Evolutionary conservation across 2,888 invertebrate genomes (phyloP), one percentile per base, ranked within the genome.

Genomic region (Netelia melanura): DNA sequence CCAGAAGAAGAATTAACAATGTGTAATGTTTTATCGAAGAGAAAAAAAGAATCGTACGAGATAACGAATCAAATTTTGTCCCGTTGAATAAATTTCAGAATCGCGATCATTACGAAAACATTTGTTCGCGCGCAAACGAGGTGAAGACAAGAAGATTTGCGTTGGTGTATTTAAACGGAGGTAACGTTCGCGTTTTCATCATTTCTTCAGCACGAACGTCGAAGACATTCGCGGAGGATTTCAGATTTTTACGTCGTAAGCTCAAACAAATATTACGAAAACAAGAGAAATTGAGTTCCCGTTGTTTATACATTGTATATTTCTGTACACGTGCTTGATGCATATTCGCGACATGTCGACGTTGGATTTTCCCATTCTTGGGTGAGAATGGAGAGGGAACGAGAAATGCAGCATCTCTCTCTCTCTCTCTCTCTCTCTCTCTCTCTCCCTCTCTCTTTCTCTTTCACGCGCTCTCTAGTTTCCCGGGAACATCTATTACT

Each of bases 401-500:
- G 30, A 30, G 30, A 30, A 30, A 30, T 30, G 3, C 30, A 30
- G 30, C 30, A 30, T 54, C 54, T 2, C 54, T 8, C 30, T 10
- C 67, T 21, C 23, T 25, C 14, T 61, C 25, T 30, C 67, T 21
- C 54, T 48, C 67, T 17, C 17, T 17, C 0, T 17, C 17, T 17
- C 67, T 21, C 23, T 25, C 14, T 61, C 25, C 25, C 67, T 21
- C 54, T 48, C 67, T 17, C 17, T 17, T 17, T 17, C 17, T 17
- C 17, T 17, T 17, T 17, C 17, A 67, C 52, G n/a, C 38, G 44
- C 17, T 65, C 64, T 61, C 44, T 81, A 21, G 65, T 72, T 80
- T 76, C 48, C 61, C 52, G n/a, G 21, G 65, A 65, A 75, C 82
- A 85, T 85, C 79, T 80, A 81, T 87, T 88, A 86, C 86, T 83